Conservation (phyloP, 2,888 invertebrate species). For the Stenoptilia bipunctidactyla region DNA sequence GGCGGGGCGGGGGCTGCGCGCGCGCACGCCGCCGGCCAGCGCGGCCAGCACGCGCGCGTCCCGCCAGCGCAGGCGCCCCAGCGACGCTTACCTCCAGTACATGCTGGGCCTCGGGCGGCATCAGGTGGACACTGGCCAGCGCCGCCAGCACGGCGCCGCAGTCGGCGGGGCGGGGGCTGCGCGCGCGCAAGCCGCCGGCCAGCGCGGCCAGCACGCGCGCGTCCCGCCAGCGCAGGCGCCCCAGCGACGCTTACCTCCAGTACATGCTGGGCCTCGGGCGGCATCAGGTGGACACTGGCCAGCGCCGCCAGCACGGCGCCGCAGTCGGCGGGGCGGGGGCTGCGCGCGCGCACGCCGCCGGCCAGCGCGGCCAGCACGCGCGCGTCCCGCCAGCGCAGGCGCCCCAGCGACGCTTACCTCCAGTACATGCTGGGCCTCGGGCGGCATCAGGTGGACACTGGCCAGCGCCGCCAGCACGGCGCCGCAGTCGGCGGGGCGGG, state of each 20-base stretch:
- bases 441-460: neutral
- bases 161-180: too few relatives aligned
- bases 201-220: neutral
- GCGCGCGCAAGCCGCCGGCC: too few relatives aligned
- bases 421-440: neutral
- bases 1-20: too few relatives aligned
- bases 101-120: too few relatives aligned
- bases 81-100: too few relatives aligned
- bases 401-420: neutral
- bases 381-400: neutral
- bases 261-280: neutral
- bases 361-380: neutral
- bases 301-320: neutral
- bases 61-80: neutral
- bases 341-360: neutral
- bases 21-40: too few relatives aligned
- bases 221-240: neutral
- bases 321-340: neutral
- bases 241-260: neutral
- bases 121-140: too few relatives aligned
- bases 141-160: too few relatives aligned
- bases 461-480: neutral
- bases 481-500: neutral
- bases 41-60: neutral
- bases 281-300: neutral